These are phyloP conservation scores for Drosophila kanapiae DNA, from an alignment of 1,140 invertebrate genomes.

Conservation along the genomic window DNA sequence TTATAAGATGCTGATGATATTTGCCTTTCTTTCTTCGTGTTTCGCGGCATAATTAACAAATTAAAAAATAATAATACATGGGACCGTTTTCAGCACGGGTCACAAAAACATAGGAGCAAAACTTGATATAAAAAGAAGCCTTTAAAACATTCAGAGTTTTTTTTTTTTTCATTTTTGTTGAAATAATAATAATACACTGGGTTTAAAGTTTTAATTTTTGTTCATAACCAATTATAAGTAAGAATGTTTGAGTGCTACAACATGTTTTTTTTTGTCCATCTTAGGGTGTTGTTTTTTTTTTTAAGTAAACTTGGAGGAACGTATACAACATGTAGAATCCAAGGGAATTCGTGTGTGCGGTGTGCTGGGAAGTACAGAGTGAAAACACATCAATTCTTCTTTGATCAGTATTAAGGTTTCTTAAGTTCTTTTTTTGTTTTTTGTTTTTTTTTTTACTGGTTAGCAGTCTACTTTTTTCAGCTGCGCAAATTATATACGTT, in stretches of 20 bases:
- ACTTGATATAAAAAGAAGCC: slow-evolving; percentile 11
- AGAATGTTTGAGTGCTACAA: slow-evolving; percentile 23
- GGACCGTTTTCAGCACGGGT: slow-evolving; percentile 1
- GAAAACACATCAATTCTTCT: slow-evolving; percentile 56
- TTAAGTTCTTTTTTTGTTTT: slow-evolving; percentile 12
- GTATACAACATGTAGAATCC: slow-evolving; percentile 54
- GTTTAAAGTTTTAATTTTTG: slow-evolving; percentile 26
- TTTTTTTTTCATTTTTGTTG: slow-evolving; percentile 9
- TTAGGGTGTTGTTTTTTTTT: slow-evolving; percentile 15
- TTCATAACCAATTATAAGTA: slow-evolving; percentile 19
- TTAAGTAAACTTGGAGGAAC: slow-evolving; percentile 63
- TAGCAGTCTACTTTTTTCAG: slow-evolving; percentile 37
- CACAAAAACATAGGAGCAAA: slow-evolving; percentile 22
- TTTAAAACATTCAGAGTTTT: slow-evolving; percentile 30
- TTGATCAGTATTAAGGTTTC: slow-evolving; percentile 42
- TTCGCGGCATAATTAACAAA: slow-evolving; percentile 52
- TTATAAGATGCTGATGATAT: slow-evolving; percentile 1
- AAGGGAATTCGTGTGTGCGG: slow-evolving; percentile 33
- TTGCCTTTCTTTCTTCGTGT: slow-evolving; percentile 31
- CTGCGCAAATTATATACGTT: slow-evolving; percentile 43
- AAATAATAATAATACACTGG: slow-evolving; percentile 59
- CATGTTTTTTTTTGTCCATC: slow-evolving; percentile 8
- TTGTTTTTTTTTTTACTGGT: slow-evolving; percentile 1
- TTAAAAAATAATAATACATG: slow-evolving; percentile 77
- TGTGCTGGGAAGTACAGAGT: slow-evolving; percentile 31